phyloP scores from a whole-genome alignment of 1,140 invertebrate species.

The Harpegnathos saltator region DNA sequence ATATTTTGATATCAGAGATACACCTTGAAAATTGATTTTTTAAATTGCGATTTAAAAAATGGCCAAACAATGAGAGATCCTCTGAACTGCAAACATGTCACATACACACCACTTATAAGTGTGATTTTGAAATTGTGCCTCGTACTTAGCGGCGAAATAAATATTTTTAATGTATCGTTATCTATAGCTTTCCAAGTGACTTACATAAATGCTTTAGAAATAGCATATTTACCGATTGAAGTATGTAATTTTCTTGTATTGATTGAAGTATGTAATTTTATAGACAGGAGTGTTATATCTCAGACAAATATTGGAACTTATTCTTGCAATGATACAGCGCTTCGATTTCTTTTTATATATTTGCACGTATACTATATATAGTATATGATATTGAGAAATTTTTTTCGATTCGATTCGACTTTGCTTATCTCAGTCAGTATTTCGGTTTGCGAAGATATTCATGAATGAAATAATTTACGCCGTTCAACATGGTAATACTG shows the following conservation, averaged over 20 bases:
- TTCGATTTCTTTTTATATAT: neutral
- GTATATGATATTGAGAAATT: neutral
- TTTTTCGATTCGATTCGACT: too few species aligned
- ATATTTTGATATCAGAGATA: slow-evolving; percentile 12
- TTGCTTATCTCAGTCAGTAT: too few species aligned
- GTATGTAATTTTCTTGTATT: slow-evolving; percentile 1
- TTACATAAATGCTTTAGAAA: neutral
- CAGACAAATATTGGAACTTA: neutral
- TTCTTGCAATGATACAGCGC: slow-evolving; percentile 25
- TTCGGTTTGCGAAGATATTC: neutral
- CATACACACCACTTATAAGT: neutral
- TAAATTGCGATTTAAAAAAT: slow-evolving; percentile 19
- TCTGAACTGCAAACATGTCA: neutral
- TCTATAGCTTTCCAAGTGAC: neutral
- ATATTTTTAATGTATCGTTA: slow-evolving; percentile 8
- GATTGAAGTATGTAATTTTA: too few species aligned
- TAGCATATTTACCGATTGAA: slow-evolving; percentile 26
- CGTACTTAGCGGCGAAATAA: neutral
- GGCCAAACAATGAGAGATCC: neutral
- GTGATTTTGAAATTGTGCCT: neutral
- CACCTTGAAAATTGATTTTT: neutral
- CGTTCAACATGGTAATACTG: neutral
- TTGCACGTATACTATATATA: neutral
- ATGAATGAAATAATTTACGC: slow-evolving; percentile 1
- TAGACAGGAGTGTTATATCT: neutral